Evolutionary conservation across 2,888 invertebrate species (phyloP), one percentile per base, ranked within the genome.

Genomic region (Baronia brevicornis): DNA sequence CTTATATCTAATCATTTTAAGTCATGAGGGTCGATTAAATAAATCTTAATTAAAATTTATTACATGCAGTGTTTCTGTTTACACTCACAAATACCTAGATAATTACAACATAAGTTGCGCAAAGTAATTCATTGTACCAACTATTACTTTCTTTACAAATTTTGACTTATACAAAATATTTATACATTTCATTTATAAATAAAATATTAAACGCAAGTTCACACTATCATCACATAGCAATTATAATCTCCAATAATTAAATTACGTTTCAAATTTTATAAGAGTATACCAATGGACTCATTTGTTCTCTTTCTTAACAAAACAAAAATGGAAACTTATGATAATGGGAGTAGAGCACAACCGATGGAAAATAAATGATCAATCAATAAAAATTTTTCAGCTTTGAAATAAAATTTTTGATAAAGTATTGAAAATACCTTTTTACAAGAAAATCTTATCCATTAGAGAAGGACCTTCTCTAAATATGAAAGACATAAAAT

Each of bases 1-100:
- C 77, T 77, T 79, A 77, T 41, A 63, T 61, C 78, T 80, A 80
- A 58, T 62, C 63, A 72, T 72, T 67, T 73, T 71, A 75, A 77
- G 71, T 78, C 73, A 75, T 77, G 77, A 77, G 74, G 53, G 51
- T 73, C 64, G 78, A 75, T 80, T 74, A 75, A 78, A 80, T 77
- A 80, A 79, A 75, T 57, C 69, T 70, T 72, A 75, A 63, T 66
- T 60, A 70, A 70, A 75, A 65, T 71, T 52, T 66, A 54, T 64
- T 72, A 73, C 68, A 67, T 58, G 61, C 51, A 48, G 64, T 73
- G 68, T 71, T 67, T 55, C 54, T 63, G 60, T 66, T 61, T 62
- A 65, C 60, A 52, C 54, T 51, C 58, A 57, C 55, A 61, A 62
- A 57, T n/a, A 62, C 58, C 64, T 72, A 72, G 60, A 59, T 57